phyloP scores from a whole-genome alignment of 2,113 vertebrate genomes.

The Marmota monax region DNA sequence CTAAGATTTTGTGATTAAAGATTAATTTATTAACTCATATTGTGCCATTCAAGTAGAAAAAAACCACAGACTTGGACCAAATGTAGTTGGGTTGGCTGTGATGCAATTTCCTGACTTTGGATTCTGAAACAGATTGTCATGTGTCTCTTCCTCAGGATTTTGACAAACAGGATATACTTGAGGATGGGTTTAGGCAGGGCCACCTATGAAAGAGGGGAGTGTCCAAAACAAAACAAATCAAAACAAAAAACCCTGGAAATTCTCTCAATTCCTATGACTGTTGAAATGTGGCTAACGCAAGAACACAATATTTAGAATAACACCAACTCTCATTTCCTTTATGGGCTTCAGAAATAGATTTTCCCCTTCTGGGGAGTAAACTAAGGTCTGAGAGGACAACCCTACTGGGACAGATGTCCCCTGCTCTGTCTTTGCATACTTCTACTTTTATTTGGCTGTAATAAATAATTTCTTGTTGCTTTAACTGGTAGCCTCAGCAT shows the following conservation, averaged over 20 bases:
- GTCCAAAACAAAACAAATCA: not conserved
- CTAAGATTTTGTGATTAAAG: not conserved
- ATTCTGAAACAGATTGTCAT: not conserved
- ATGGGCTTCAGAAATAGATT: slow-evolving; percentile 33
- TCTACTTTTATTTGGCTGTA: not conserved
- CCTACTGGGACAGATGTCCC: not conserved
- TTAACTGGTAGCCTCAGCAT: not conserved
- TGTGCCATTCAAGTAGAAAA: not conserved
- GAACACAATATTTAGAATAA: slow-evolving; percentile 58
- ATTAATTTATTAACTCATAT: not conserved
- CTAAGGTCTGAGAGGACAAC: not conserved
- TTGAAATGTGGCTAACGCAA: not conserved
- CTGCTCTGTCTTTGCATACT: not conserved
- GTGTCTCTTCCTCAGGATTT: not conserved
- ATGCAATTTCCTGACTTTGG: not conserved
- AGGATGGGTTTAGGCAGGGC: not conserved
- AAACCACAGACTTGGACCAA: not conserved
- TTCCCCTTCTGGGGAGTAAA: not conserved
- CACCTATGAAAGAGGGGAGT: not conserved
- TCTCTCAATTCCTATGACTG: slow-evolving; percentile 23
- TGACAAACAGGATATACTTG: not conserved
- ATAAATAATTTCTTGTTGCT: not conserved
- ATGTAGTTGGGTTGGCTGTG: not conserved
- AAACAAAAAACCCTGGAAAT: not conserved
- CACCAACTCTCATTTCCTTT: slow-evolving; percentile 59